Percentiles rank a stretch among this genome's conserved stretches.
Evolutionary conservation across 2,888 invertebrate species (phyloP).

Genomic region (Drosophila formosana): DNA sequence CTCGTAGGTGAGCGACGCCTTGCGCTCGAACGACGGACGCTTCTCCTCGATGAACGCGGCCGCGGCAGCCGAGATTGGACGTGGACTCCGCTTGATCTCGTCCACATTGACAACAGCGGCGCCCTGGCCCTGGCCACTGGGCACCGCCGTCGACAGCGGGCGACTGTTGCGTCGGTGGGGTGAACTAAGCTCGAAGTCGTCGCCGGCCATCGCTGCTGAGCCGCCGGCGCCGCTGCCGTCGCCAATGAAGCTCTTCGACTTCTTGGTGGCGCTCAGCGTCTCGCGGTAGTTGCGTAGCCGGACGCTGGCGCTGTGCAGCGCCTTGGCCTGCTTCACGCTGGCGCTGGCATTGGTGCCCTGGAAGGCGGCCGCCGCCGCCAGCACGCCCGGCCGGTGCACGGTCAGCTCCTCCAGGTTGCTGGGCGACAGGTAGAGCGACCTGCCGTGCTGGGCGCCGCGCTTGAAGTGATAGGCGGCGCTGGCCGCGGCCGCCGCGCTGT

Average conservation of each 20-base stretch:
- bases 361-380: slow-evolving; percentile 83
- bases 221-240: slow-evolving; percentile 75
- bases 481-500: slow-evolving; percentile 82
- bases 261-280: slow-evolving; percentile 84
- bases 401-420: slow-evolving; percentile 84
- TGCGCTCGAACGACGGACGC: slow-evolving; percentile 84
- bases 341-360: slow-evolving; percentile 85
- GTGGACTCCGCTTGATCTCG: slow-evolving; percentile 85
- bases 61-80: slow-evolving; percentile 82
- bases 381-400: slow-evolving; percentile 82
- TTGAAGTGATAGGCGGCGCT: slow-evolving; percentile 83
- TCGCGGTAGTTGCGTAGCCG: slow-evolving; percentile 84
- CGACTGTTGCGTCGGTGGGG: slow-evolving; percentile 85
- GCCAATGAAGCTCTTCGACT: slow-evolving; percentile 85
- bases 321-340: slow-evolving; percentile 84
- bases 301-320: slow-evolving; percentile 84
- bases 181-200: slow-evolving; percentile 84
- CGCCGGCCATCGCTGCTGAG: slow-evolving; percentile 42
- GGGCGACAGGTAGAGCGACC: slow-evolving; percentile 85
- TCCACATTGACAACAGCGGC: slow-evolving; percentile 78
- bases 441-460: slow-evolving; percentile 84
- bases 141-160: slow-evolving; percentile 80
- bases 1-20: slow-evolving; percentile 83
- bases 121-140: slow-evolving; percentile 19
- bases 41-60: slow-evolving; percentile 84